Conservation (phyloP, 2,113 vertebrate species). For the Leptobrachium ailaonicum region DNA sequence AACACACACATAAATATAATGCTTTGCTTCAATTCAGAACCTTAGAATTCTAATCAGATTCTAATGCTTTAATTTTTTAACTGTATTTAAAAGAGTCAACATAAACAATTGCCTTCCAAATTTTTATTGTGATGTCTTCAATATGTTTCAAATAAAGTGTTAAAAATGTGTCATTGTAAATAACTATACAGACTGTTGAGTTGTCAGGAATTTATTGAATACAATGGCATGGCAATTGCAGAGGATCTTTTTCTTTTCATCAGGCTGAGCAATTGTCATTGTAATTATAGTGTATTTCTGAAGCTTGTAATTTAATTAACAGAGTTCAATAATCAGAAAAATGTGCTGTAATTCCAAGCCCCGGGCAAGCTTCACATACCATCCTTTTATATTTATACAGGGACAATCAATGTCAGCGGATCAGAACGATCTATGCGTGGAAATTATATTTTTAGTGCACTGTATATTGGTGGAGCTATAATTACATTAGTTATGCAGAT, state of each 20-base stretch:
- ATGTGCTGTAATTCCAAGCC: not conserved
- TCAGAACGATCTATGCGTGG: no score
- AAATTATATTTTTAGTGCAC: no score
- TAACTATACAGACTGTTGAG: not conserved
- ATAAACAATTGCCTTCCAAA: no score
- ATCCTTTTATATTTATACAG: not conserved
- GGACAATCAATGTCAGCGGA: not conserved
- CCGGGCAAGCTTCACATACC: not conserved
- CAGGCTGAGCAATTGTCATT: conserved; percentile 8
- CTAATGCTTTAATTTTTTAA: no score
- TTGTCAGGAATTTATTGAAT: not conserved
- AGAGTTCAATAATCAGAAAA: conserved; percentile 1
- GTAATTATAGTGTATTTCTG: conserved; percentile 16
- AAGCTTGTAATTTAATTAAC: conserved; percentile 37
- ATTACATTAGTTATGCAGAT: no score
- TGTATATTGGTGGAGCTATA: no score
- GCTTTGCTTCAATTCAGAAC: no score
- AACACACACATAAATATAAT: no score
- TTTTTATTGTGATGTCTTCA: not conserved
- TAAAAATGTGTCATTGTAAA: not conserved
- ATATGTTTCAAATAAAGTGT: not conserved
- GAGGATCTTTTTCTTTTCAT: not conserved
- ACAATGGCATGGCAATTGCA: not conserved
- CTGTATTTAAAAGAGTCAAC: no score
- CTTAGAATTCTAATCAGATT: no score